These are phyloP conservation scores for Brachyptera putata DNA, from an alignment of 2,888 invertebrate genomes.

Conservation along the genomic window DNA sequence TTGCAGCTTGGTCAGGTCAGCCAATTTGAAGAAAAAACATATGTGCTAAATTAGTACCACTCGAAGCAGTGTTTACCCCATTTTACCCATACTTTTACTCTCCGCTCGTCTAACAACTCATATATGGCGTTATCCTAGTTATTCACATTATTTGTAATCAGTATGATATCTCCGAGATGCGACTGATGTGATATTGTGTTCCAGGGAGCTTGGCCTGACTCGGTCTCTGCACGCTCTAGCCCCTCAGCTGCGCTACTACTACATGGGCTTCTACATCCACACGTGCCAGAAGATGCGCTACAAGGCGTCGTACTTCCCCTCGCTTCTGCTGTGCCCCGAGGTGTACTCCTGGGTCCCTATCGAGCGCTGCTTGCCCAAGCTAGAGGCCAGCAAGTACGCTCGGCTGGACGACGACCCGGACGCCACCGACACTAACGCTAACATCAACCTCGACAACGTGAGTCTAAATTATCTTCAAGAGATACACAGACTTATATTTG, in stretches of 20 bases:
- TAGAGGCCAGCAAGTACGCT: slow-evolving; percentile 69
- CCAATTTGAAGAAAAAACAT: too few species aligned
- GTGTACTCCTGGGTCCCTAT: slow-evolving; percentile 81
- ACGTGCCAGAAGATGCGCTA: slow-evolving; percentile 97
- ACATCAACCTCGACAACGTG: slow-evolving; percentile 56
- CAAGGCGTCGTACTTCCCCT: slow-evolving; percentile 86
- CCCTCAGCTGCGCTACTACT: slow-evolving; percentile 77
- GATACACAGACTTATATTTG: too few species aligned
- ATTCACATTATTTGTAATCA: too few species aligned
- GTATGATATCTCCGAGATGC: too few species aligned
- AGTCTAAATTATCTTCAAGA: too few species aligned
- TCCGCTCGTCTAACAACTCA: too few species aligned
- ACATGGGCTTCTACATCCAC: slow-evolving; percentile 98
- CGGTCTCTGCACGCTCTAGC: slow-evolving; percentile 58
- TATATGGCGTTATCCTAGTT: too few species aligned
- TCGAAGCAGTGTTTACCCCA: too few species aligned
- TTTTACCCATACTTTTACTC: too few species aligned
- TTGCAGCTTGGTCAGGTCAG: too few species aligned
- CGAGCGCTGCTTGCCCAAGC: slow-evolving; percentile 61
- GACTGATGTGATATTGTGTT: slow-evolving; percentile 42
- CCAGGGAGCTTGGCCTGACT: slow-evolving; percentile 82
- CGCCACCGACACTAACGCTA: slow-evolving; percentile 57
- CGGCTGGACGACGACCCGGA: slow-evolving; percentile 63
- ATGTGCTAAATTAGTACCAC: too few species aligned
- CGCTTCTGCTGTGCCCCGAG: slow-evolving; percentile 89